Conservation (phyloP, 2,888 invertebrate genomes). For the Acanthosepion pharaonis region DNA sequence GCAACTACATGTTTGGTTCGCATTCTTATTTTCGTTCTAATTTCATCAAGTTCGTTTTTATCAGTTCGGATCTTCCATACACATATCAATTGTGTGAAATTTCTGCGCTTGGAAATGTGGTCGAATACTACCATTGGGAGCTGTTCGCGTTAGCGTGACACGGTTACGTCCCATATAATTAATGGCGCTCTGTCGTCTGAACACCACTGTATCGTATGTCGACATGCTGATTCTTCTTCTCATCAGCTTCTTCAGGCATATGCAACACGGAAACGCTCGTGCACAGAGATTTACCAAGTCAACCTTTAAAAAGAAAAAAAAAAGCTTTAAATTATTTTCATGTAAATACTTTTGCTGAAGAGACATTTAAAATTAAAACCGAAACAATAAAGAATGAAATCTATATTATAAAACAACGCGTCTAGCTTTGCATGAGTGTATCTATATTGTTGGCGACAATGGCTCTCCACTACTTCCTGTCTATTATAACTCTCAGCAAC, state of each 20-base stretch:
- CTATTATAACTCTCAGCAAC: no score
- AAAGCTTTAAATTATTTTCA: not conserved
- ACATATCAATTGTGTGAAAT: slow-evolving; percentile 45
- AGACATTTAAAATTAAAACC: no score
- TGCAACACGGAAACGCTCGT: slow-evolving; percentile 67
- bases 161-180: slow-evolving; percentile 46
- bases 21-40: not conserved
- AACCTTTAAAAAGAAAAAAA: slow-evolving; percentile 57
- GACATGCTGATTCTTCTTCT: slow-evolving; percentile 62
- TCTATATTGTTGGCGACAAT: no score
- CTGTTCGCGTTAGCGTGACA: slow-evolving; percentile 42
- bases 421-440: no score
- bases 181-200: slow-evolving; percentile 58
- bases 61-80: slow-evolving; percentile 35
- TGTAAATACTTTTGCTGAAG: not conserved
- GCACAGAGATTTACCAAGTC: slow-evolving; percentile 64
- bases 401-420: no score
- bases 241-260: slow-evolving; percentile 63
- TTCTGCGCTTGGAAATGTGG: not conserved
- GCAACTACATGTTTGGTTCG: not conserved
- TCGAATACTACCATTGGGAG: slow-evolving; percentile 49
- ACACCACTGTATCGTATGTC: slow-evolving; percentile 62
- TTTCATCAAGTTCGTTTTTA: not conserved
- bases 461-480: no score
- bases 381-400: no score